Evolutionary conservation across 2,113 vertebrate species (phyloP).

Genomic region (Solenodon paradoxus): DNA sequence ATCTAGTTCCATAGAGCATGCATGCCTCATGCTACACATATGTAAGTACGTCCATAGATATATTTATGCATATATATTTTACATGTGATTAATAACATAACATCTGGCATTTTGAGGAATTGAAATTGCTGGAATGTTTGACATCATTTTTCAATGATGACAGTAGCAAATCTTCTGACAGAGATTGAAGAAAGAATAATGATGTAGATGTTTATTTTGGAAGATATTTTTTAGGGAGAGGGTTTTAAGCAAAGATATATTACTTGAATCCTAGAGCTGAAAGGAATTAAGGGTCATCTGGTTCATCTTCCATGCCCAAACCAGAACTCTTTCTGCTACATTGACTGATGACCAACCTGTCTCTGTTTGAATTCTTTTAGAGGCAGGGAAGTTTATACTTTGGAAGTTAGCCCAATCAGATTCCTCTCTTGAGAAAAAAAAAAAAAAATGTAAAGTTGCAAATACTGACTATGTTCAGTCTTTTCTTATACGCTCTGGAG

Average conservation of each 20-base stretch:
- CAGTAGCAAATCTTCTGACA: conserved; percentile 74
- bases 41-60: conserved; percentile 21
- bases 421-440: conserved; percentile 50
- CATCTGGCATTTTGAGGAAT: conserved; percentile 67
- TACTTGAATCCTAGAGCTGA: conserved; percentile 53
- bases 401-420: conserved; percentile 56
- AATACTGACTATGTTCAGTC: neutral
- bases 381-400: conserved; percentile 36
- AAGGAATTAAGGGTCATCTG: conserved; percentile 65
- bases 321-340: conserved; percentile 31
- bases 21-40: conserved; percentile 40
- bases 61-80: neutral
- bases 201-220: conserved; percentile 74
- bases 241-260: conserved; percentile 70
- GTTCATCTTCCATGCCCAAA: conserved; percentile 59
- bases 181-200: conserved; percentile 72
- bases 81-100: conserved; percentile 64
- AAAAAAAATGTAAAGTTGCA: conserved; percentile 17
- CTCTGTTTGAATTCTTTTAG: conserved; percentile 59
- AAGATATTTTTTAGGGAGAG: conserved; percentile 65
- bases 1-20: neutral
- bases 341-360: conserved; percentile 60
- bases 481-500: neutral
- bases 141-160: conserved; percentile 71
- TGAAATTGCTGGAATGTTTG: conserved; percentile 70